Base-by-base conservation (phyloP, 2,113 vertebrate species). In the Typhlomys cinereus region DNA sequence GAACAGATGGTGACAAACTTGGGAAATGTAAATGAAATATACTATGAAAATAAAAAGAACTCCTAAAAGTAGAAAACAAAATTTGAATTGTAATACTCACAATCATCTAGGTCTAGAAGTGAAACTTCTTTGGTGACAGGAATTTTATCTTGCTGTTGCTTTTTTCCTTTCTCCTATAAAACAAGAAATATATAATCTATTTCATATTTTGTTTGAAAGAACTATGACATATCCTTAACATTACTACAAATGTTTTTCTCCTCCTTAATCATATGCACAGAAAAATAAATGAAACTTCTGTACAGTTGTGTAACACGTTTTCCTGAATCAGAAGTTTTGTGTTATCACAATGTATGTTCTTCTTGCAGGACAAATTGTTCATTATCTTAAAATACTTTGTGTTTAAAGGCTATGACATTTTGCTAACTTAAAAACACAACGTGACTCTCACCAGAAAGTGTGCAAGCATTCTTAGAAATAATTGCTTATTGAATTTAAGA, bases 101-200 rank as follows among this genome's bases (percentile, higher is more conserved):
- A 99, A 95, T 99, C 98, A 95, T 99, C 99, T 64, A 99, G 97
- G 97, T 99, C 99, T 97, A 99, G 96, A 75, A 99, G 98, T 64
- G 98, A 99, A 11, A 99, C 75, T 0, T 99, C 98, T 91, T 98
- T 98, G 69, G 97, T 98, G 94, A 95, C 89, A 87, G 96, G 25
- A 88, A 88, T 97, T 97, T 96, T 93, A 20, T 95, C 92, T 96
- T 97, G 96, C 3, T 92, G 78, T 46, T 11, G 0, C 91, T 97
- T 98, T 29, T 74, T 89, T 93, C 97, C 98, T 96, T 98, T 98
- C 95, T 97, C 98, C 99, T 99, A 96, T 84, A 98, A 97, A 97
- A 97, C 6, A 98, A 6, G 39, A 84, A 85, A 93, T 41, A 92
- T 36, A 78, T 86, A 34, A 92, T 64, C 93, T 91, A 93, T 29